Evolutionary conservation across 2,797 vertebrate genomes (phyloP), one percentile per base, ranked within the genome.

Genomic region (Cygnus olor): DNA sequence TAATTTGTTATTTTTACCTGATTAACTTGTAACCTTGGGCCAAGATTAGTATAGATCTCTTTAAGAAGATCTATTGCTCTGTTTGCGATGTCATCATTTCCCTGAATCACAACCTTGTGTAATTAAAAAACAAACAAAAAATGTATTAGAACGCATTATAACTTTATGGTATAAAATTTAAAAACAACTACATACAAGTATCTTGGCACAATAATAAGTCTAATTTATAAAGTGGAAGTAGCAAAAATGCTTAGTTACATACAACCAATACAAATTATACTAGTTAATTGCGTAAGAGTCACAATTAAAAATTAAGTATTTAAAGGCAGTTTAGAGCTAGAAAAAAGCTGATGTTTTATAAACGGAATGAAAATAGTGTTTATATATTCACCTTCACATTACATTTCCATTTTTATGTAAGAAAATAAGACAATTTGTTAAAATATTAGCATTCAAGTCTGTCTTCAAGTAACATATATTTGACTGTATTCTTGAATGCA

Each of bases 1-100:
- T 11, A 34, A 24, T 21, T 38, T 53, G 51, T 2, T 6, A 25
- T 90, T 16, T 81, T 96, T 97, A 99, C 99, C 99, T 99, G 99
- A 98, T 99, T 99, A 95, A 99, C 99, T 98, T 99, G 99, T 85
- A 99, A 98, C 97, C 99, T 99, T 96, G 99, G 99, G 96, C 99
- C 99, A 85, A 99, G 99, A 96, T 99, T 99, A 90, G 99, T 99
- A 97, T 99, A 99, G 96, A 99, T 99, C 97, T 99, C 99, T 97
- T 99, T 99, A 91, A 99, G 98, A 90, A 99, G 98, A 98, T 99
- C 99, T 97, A 99, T 99, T 95, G 99, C 99, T 98, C 99, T 98
- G 96, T 97, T 99, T 85, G 99, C 99, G 53, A 99, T 99, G 96
- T 99, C 99, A 86, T 99, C 99, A 93, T 98, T 99, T 98, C 99